These are phyloP conservation scores for Silurus asotus DNA, from an alignment of 2,113 vertebrate species.

Conservation along the genomic window DNA sequence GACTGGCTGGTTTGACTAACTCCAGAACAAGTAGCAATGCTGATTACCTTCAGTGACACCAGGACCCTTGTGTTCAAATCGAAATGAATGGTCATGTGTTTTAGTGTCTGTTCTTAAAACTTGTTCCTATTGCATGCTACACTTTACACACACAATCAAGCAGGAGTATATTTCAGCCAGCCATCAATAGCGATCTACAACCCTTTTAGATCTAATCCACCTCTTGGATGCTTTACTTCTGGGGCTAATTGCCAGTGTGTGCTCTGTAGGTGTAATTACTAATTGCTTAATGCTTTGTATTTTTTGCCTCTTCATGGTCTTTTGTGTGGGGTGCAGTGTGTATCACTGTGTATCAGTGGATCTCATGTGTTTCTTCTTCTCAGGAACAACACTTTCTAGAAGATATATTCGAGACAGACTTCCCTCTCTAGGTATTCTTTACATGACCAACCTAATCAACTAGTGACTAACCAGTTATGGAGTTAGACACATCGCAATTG, in stretches of 20 bases:
- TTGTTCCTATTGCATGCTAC: neutral
- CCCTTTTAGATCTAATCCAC: neutral
- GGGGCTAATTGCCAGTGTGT: constrained; percentile 9
- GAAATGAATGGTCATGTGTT: neutral
- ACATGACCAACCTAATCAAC: constrained; percentile 49
- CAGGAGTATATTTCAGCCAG: neutral
- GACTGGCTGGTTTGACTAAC: constrained; percentile 18
- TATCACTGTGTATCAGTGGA: constrained; percentile 30
- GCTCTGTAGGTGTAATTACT: constrained; percentile 23
- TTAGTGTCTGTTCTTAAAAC: neutral
- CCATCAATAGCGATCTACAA: neutral
- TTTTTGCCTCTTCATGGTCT: neutral
- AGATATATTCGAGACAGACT: constrained; percentile 64
- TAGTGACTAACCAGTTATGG: constrained; percentile 27
- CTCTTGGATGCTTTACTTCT: constrained; percentile 5
- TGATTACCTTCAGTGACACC: neutral
- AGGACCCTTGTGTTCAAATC: neutral
- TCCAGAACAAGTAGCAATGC: neutral
- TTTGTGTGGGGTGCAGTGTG: constrained; percentile 11
- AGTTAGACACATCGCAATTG: neutral
- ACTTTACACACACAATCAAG: neutral
- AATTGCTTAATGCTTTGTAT: constrained; percentile 10
- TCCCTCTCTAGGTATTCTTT: constrained; percentile 64
- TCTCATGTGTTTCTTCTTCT: constrained; percentile 48
- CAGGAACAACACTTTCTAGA: constrained; percentile 57